Percentiles rank a stretch among this genome's conserved stretches.
These are phyloP conservation scores for Fundulus diaphanus DNA, from an alignment of 2,797 vertebrate species.

Conservation along the genomic window DNA sequence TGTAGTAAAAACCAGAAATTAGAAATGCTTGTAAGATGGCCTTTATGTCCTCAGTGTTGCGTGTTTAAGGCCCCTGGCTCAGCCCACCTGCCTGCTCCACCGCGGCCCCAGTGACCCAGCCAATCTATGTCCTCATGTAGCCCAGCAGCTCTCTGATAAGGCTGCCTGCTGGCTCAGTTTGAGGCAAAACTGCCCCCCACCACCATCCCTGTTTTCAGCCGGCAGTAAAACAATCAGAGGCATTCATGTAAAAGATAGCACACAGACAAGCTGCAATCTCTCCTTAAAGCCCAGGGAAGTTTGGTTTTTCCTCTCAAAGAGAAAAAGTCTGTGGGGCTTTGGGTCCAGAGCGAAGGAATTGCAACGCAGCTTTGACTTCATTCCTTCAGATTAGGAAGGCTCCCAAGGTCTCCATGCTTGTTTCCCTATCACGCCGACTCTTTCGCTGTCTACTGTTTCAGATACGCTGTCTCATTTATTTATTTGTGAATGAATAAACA, in stretches of 20 bases:
- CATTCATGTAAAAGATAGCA: slow-evolving; percentile 59
- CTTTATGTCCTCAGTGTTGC: neutral
- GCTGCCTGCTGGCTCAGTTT: slow-evolving; percentile 61
- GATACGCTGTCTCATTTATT: neutral
- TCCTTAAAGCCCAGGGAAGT: slow-evolving; percentile 40
- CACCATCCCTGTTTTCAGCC: slow-evolving; percentile 21
- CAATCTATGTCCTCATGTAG: slow-evolving; percentile 58
- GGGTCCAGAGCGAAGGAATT: slow-evolving; percentile 29
- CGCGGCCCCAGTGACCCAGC: slow-evolving; percentile 42
- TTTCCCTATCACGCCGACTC: neutral
- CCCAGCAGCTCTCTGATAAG: slow-evolving; percentile 33
- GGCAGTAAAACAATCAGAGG: slow-evolving; percentile 55
- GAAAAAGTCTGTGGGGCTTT: slow-evolving; percentile 46
- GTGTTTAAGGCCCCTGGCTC: slow-evolving; percentile 27
- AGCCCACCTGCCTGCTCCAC: slow-evolving; percentile 28
- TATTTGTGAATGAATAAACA: neutral
- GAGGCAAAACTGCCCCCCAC: slow-evolving; percentile 54
- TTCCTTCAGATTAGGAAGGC: slow-evolving; percentile 46
- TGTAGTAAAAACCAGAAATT: too few relatives aligned
- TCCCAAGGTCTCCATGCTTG: neutral
- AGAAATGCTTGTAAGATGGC: neutral
- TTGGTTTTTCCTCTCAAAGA: slow-evolving; percentile 58
- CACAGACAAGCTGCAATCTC: slow-evolving; percentile 28
- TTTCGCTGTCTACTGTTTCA: neutral
- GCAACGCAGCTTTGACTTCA: slow-evolving; percentile 41